phyloP scores from a whole-genome alignment of 2,113 vertebrate species.

The Tursiops truncatus region DNA sequence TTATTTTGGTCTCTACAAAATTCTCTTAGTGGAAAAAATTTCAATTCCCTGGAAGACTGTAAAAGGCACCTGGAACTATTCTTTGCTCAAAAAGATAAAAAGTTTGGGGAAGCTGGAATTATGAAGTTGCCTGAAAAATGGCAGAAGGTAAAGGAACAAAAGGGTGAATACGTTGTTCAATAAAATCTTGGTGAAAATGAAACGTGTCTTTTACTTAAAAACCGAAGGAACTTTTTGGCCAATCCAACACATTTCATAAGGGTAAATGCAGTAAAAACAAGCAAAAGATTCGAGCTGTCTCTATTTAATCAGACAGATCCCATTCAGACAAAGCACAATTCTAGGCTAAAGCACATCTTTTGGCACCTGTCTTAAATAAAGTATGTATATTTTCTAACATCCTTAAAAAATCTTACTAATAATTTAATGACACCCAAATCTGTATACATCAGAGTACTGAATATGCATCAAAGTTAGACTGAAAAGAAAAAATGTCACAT shows the following conservation, averaged over 20 bases:
- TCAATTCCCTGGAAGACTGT: no score
- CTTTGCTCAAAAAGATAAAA: no score
- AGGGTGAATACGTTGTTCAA: no score
- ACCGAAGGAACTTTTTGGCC: no score
- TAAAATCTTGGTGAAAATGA: no score
- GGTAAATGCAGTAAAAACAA: neutral
- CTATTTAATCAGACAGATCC: neutral
- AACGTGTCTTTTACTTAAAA: no score
- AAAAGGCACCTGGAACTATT: no score
- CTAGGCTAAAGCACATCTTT: neutral
- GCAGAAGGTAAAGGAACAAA: no score
- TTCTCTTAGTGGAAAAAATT: no score
- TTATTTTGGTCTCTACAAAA: no score
- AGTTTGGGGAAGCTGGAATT: no score
- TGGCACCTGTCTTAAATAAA: neutral
- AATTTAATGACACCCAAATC: neutral
- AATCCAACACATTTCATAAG: neutral
- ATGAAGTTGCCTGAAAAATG: no score
- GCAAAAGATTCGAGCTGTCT: neutral
- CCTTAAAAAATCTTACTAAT: neutral
- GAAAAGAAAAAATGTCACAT: neutral
- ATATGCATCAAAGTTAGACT: neutral
- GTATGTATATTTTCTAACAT: neutral
- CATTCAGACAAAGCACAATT: neutral
- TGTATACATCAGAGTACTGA: neutral